A percentile compares a stretch with the other conserved stretches of the same genome.
These are phyloP conservation scores for Lordiphosa mommai DNA, from an alignment of 1,140 invertebrate species.

Conservation along the genomic window DNA sequence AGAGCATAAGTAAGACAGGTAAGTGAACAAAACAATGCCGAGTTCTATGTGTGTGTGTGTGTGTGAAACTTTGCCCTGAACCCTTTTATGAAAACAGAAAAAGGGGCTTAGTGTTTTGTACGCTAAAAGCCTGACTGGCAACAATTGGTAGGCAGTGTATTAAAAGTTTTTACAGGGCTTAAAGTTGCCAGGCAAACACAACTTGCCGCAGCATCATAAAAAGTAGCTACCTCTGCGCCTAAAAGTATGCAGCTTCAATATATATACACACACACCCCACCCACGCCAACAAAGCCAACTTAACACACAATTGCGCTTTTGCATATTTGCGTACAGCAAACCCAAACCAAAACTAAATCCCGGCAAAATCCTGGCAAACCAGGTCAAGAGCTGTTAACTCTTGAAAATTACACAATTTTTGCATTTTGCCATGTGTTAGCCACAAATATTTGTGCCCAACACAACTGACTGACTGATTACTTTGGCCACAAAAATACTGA, in stretches of 20 bases:
- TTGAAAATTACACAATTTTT: conserved; percentile 70
- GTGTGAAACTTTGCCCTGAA: conserved; percentile 16
- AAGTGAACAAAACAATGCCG: conserved; percentile 9
- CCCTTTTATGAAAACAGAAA: conserved; percentile 36
- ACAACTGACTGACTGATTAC: background rate
- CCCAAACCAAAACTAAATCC: conserved; percentile 22
- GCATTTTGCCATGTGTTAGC: conserved; percentile 40
- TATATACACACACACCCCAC: background rate
- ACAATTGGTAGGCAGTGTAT: conserved; percentile 60
- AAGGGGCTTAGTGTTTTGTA: conserved; percentile 53
- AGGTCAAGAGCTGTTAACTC: conserved; percentile 69
- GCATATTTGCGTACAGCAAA: conserved; percentile 49
- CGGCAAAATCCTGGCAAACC: conserved; percentile 19
- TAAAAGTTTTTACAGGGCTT: conserved; percentile 67
- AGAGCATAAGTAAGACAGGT: conserved; percentile 5
- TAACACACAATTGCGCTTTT: conserved; percentile 76
- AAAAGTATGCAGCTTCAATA: conserved; percentile 41
- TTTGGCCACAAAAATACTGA: conserved; percentile 3
- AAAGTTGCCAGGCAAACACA: conserved; percentile 49
- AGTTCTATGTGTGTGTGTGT: conserved; percentile 5
- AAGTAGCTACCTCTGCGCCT: conserved; percentile 51
- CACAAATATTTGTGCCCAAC: conserved; percentile 13
- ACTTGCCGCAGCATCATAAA: conserved; percentile 45
- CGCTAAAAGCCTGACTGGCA: conserved; percentile 57
- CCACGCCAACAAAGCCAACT: conserved; percentile 51